Conservation (phyloP, 2,888 invertebrate genomes). For the Lydus trimaculatus region DNA sequence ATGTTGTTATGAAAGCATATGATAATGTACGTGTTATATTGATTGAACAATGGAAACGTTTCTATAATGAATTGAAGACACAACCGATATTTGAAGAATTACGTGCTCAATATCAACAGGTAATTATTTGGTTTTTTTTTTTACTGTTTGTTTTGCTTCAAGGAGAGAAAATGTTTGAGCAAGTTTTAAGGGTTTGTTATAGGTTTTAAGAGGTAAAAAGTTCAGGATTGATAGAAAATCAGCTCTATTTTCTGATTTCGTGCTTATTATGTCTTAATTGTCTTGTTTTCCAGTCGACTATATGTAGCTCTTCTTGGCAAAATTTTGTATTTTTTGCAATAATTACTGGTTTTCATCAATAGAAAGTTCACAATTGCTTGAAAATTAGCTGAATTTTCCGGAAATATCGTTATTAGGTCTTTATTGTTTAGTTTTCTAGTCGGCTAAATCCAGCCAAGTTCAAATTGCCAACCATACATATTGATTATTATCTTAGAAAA, state of each 20-base stretch:
- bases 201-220: neutral
- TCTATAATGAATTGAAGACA: slow-evolving; percentile 64
- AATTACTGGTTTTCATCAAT: neutral
- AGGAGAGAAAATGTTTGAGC: too few species aligned
- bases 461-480: too few species aligned
- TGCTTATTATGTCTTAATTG: neutral
- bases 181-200: too few species aligned
- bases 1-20: slow-evolving; percentile 56
- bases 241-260: neutral
- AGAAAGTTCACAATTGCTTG: neutral
- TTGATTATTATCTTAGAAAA: too few species aligned
- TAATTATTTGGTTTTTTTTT: slow-evolving; percentile 33
- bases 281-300: neutral
- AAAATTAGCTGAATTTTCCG: neutral
- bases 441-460: too few species aligned
- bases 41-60: slow-evolving; percentile 56
- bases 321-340: neutral
- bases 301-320: neutral
- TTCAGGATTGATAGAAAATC: neutral
- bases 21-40: slow-evolving; percentile 60
- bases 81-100: slow-evolving; percentile 64
- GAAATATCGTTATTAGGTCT: neutral
- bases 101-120: slow-evolving; percentile 60
- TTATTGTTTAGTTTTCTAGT: neutral
- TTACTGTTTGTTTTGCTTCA: neutral